Evolutionary conservation across 2,113 vertebrate genomes (phyloP).

Genomic region (Ursus arctos): DNA sequence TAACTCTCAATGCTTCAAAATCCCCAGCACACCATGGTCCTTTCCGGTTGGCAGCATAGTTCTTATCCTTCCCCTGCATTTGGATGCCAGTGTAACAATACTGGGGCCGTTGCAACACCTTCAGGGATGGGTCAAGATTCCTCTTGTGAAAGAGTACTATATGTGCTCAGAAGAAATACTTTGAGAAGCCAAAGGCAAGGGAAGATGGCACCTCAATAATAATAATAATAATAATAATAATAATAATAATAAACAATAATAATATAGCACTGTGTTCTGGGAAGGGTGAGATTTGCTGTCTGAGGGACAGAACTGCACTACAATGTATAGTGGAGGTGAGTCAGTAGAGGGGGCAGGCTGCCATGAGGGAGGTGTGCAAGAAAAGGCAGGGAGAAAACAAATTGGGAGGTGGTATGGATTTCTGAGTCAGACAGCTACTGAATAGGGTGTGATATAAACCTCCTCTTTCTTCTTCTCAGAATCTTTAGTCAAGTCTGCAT

Average conservation of each 20-base stretch:
- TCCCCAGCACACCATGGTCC: too few relatives aligned
- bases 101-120: neutral
- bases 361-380: neutral
- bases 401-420: neutral
- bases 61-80: neutral
- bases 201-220: neutral
- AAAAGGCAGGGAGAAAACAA: neutral
- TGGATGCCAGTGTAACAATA: neutral
- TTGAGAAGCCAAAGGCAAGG: neutral
- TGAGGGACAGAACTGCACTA: too few relatives aligned
- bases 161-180: neutral
- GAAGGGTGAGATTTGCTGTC: neutral
- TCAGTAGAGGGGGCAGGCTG: neutral
- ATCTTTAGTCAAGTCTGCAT: neutral
- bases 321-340: neutral
- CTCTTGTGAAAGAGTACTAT: neutral
- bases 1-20: neutral
- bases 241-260: neutral
- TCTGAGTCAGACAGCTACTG: neutral
- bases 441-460: neutral
- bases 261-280: neutral
- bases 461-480: neutral
- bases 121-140: neutral
- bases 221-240: neutral
- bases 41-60: neutral